Conservation (phyloP, 2,113 vertebrate genomes). For the Brevimyrus niger region DNA sequence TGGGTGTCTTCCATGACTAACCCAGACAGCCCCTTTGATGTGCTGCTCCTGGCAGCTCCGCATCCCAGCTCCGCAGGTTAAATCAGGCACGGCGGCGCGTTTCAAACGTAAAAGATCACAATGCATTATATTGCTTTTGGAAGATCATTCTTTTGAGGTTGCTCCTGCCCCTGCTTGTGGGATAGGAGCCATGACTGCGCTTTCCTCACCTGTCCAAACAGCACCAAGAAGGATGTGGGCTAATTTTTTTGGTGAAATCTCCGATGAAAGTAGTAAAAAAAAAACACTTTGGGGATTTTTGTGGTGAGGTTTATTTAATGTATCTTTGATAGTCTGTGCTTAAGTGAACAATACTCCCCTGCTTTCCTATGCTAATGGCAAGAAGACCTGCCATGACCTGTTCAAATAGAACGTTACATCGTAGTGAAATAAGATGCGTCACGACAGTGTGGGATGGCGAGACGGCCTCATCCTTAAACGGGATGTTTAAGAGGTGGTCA, state of each 20-base stretch:
- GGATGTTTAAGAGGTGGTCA: not conserved
- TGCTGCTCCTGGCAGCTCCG: not conserved
- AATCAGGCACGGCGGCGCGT: constrained; percentile 36
- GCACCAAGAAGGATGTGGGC: constrained; percentile 50
- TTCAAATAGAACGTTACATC: not conserved
- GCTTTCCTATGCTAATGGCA: not conserved
- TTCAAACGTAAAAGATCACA: constrained; percentile 36
- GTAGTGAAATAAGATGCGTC: not conserved
- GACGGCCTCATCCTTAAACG: constrained; percentile 19
- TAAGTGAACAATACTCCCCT: constrained; percentile 19
- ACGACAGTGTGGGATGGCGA: not conserved
- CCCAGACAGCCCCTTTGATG: not conserved
- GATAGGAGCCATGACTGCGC: constrained; percentile 55
- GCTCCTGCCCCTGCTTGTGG: constrained; percentile 38
- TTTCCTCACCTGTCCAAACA: constrained; percentile 73
- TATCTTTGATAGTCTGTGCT: constrained; percentile 40
- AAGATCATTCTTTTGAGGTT: constrained; percentile 38
- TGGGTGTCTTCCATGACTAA: constrained; percentile 40
- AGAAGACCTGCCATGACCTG: not conserved
- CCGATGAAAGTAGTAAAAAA: constrained; percentile 34
- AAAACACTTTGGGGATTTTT: constrained; percentile 28
- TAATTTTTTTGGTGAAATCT: constrained; percentile 46
- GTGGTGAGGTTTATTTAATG: constrained; percentile 42
- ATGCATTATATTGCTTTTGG: constrained; percentile 52
- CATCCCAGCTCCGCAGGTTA: constrained; percentile 25